These are phyloP conservation scores for Anagyrus pseudococci DNA, from an alignment of 2,888 invertebrate genomes.

Conservation along the genomic window DNA sequence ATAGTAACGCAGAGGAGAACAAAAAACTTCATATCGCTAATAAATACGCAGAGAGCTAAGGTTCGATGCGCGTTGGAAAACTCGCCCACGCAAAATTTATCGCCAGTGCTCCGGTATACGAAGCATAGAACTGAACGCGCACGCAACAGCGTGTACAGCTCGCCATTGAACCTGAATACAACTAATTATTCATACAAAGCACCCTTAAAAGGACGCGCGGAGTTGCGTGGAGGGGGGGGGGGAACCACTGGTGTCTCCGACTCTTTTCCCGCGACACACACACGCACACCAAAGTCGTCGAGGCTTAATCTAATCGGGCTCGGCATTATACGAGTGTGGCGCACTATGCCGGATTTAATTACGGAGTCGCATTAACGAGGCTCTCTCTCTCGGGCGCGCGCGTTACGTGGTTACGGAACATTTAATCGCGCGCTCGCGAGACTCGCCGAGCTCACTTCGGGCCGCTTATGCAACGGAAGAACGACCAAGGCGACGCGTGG, in stretches of 20 bases:
- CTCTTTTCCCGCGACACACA: too few species aligned
- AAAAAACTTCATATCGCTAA: too few species aligned
- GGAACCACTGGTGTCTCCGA: too few species aligned
- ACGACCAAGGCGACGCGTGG: background rate
- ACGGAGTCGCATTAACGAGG: conserved; percentile 34
- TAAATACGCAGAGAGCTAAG: too few species aligned
- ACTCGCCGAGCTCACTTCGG: background rate
- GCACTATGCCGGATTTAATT: conserved; percentile 36
- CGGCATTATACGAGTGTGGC: conserved; percentile 23
- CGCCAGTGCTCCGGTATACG: too few species aligned
- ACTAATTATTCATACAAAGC: conserved; percentile 12
- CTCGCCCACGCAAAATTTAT: too few species aligned
- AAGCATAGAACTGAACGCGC: too few species aligned
- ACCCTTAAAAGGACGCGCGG: conserved; percentile 10
- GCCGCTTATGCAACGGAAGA: background rate
- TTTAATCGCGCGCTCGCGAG: conserved; percentile 21
- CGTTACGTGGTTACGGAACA: conserved; percentile 29
- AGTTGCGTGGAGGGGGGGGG: too few species aligned
- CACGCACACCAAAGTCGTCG: too few species aligned
- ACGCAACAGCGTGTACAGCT: background rate
- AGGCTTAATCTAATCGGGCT: conserved; percentile 31
- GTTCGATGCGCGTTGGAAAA: too few species aligned
- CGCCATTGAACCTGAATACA: conserved; percentile 20
- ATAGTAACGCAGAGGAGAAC: too few species aligned
- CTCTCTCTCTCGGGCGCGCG: background rate